phyloP scores from a whole-genome alignment of 2,888 invertebrate genomes.

The Machimus rusticus region DNA sequence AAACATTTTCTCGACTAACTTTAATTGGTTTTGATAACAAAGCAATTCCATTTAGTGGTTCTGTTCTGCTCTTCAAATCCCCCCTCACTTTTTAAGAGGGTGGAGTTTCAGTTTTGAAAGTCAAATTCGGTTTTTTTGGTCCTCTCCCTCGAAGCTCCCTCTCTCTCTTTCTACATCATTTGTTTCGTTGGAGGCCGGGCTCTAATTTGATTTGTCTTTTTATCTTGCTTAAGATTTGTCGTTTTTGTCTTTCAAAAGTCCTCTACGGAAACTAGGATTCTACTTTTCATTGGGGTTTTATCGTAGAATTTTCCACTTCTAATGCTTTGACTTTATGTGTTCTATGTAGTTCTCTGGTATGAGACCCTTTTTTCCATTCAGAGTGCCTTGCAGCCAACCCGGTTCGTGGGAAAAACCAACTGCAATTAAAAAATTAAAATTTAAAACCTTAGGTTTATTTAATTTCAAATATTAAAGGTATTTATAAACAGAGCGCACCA shows the following conservation, averaged over 20 bases:
- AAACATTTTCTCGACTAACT: neutral
- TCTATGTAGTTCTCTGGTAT: slow-evolving; percentile 98
- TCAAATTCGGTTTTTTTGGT: neutral
- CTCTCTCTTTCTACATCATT: neutral
- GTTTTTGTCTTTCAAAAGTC: slow-evolving; percentile 55
- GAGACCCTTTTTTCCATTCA: slow-evolving; percentile 90
- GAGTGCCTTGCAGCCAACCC: slow-evolving; percentile 95
- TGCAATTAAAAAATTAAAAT: slow-evolving; percentile 56
- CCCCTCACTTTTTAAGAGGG: neutral
- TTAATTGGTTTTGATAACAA: neutral
- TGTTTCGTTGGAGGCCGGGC: neutral
- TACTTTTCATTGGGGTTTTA: neutral
- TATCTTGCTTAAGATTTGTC: neutral
- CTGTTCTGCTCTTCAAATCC: neutral
- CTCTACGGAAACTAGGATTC: neutral
- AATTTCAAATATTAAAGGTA: too few species aligned
- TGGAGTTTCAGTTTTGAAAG: neutral
- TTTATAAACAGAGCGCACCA: too few species aligned
- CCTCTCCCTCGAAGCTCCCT: neutral
- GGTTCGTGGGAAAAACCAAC: slow-evolving; percentile 92
- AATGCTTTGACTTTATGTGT: slow-evolving; percentile 62
- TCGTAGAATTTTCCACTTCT: slow-evolving; percentile 39
- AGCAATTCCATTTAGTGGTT: neutral
- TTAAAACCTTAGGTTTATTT: too few species aligned
- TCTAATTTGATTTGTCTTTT: neutral